These are phyloP conservation scores for Erpobdella octoculata DNA, from an alignment of 2,888 invertebrate species.

Conservation along the genomic window DNA sequence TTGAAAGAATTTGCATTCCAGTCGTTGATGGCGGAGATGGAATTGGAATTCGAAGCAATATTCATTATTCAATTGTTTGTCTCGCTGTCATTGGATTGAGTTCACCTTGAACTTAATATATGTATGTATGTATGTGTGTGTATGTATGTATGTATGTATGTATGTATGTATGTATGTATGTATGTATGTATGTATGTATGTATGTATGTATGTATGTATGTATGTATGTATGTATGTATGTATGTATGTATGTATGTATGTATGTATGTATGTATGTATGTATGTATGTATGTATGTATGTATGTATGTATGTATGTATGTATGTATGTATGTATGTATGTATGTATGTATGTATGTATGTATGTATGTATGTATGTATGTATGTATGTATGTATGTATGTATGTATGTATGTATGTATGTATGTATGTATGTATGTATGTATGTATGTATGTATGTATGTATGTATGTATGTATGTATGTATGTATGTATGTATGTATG, in stretches of 20 bases:
- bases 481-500: too few species aligned
- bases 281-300: constrained; percentile 26
- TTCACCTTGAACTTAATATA: too few species aligned
- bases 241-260: constrained; percentile 24
- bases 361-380: constrained; percentile 16
- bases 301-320: constrained; percentile 28
- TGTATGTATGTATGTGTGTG: constrained; percentile 32
- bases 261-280: constrained; percentile 27
- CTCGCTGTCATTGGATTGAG: too few species aligned
- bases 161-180: constrained; percentile 27
- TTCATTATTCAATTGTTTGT: too few species aligned
- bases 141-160: constrained; percentile 30
- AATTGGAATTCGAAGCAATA: too few species aligned
- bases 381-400: constrained; percentile 23
- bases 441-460: constrained; percentile 15
- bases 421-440: constrained; percentile 17
- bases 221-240: constrained; percentile 29
- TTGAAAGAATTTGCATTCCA: too few species aligned
- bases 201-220: too few species aligned
- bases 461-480: too few species aligned
- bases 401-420: constrained; percentile 23
- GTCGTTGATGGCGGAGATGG: too few species aligned
- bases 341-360: constrained; percentile 24
- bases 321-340: constrained; percentile 23
- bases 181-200: too few species aligned